Evolutionary conservation across 2,797 vertebrate species (phyloP).

Genomic region (Enteromius argenteus): DNA sequence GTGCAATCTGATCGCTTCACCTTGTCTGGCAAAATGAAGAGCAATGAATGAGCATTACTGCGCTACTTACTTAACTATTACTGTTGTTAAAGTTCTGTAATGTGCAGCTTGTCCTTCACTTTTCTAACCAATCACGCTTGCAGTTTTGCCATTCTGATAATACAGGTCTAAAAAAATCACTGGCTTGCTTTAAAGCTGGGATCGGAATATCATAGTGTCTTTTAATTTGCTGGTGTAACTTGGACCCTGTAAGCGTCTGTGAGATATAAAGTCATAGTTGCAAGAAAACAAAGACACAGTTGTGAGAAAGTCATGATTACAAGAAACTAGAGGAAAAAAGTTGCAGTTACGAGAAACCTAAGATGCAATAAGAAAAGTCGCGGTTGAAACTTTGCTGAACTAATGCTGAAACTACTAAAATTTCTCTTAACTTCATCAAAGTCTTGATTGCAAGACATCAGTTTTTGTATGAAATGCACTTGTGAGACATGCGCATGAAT

Average conservation of each 20-base stretch:
- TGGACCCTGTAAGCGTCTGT: not conserved
- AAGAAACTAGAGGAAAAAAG: not conserved
- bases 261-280: not conserved
- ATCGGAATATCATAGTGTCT: not conserved
- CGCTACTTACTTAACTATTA: not conserved
- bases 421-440: too few species aligned
- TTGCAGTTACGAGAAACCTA: not conserved
- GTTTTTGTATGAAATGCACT: too few species aligned
- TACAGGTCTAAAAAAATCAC: not conserved
- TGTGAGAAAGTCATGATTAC: not conserved
- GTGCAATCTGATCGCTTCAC: constrained; percentile 43
- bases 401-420: too few species aligned
- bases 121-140: not conserved
- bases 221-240: not conserved
- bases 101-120: not conserved
- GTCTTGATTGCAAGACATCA: too few species aligned
- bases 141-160: not conserved
- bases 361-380: not conserved
- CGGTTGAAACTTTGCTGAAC: too few species aligned
- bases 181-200: not conserved
- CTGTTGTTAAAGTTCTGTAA: not conserved
- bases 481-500: too few species aligned
- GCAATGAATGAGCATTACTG: constrained; percentile 2
- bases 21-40: constrained; percentile 22
- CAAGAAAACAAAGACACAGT: not conserved